Evolutionary conservation across 2,113 vertebrate species (phyloP).

Genomic region (Rattus norvegicus): GRCr8 NC_086028.1:70657501-70658000

Average conservation of each 20-base stretch:
- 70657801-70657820: not conserved
- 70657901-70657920: not conserved
- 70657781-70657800: not conserved
- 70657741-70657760: not conserved
- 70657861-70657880: not conserved
- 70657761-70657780: not conserved
- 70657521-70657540: not conserved
- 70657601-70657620: not conserved
- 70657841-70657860: no score
- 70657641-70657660: not conserved
- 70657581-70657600: not conserved
- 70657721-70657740: not conserved
- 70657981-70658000: not conserved
- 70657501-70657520: not conserved
- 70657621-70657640: not conserved
- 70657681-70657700: not conserved
- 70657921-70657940: not conserved
- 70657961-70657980: not conserved
- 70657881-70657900: not conserved
- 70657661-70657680: not conserved
- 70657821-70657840: not conserved
- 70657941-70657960: not conserved
- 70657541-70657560: not conserved
- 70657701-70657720: not conserved
- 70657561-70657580: not conserved